phyloP scores from a whole-genome alignment of 2,888 invertebrate genomes.

The Plagodis pulveraria region DNA sequence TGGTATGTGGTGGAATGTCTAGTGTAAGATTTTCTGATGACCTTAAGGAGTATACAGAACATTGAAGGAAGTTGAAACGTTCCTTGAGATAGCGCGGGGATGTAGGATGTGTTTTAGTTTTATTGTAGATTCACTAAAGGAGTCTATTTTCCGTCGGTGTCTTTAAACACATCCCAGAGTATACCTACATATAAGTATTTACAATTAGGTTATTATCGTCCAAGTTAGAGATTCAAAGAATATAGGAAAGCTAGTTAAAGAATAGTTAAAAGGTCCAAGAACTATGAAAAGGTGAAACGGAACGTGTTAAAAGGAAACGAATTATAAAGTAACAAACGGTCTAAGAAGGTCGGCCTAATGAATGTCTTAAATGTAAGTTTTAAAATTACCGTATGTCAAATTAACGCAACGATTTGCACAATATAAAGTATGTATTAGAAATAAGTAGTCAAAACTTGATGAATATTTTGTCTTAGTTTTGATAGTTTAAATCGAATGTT shows the following conservation, averaged over 20 bases:
- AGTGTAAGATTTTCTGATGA: too few relatives aligned
- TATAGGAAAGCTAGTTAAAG: constrained; percentile 6
- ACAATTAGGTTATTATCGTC: constrained; percentile 8
- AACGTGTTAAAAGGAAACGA: constrained; percentile 24
- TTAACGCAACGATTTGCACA: constrained; percentile 44
- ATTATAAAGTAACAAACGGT: constrained; percentile 35
- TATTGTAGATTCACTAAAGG: too few relatives aligned
- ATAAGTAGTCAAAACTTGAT: background rate
- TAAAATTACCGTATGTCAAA: constrained; percentile 40
- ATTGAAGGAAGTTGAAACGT: too few relatives aligned
- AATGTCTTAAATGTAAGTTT: constrained; percentile 9
- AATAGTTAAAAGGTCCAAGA: constrained; percentile 28
- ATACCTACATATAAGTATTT: background rate
- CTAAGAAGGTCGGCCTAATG: constrained; percentile 40
- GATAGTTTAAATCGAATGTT: background rate
- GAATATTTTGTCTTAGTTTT: background rate
- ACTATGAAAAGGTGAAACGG: constrained; percentile 8
- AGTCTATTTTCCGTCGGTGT: too few relatives aligned
- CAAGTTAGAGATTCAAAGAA: constrained; percentile 11
- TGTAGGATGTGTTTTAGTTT: too few relatives aligned
- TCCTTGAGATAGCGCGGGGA: too few relatives aligned
- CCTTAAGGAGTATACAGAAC: too few relatives aligned
- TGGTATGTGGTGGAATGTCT: too few relatives aligned
- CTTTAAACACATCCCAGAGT: background rate
- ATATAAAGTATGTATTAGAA: constrained; percentile 11